These are phyloP conservation scores for Drosophila tanythrix DNA, from an alignment of 2,888 invertebrate species.

Conservation along the genomic window DNA sequence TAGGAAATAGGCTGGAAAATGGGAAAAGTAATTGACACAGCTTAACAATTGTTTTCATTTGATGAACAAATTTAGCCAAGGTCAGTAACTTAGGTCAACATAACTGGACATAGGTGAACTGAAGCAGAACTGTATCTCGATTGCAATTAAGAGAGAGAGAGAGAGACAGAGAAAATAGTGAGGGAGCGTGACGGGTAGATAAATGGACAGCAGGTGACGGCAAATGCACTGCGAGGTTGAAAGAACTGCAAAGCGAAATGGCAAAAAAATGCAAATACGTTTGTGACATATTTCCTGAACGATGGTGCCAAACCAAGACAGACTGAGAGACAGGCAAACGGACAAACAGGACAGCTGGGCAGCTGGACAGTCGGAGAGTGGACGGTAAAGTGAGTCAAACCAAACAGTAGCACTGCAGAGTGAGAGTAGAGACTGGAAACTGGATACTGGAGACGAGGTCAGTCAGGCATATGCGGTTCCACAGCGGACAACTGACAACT, in stretches of 20 bases:
- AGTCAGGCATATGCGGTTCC: conserved; percentile 42
- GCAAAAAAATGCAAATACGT: conserved; percentile 61
- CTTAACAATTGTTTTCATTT: background rate
- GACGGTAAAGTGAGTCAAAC: conserved; percentile 14
- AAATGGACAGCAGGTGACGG: conserved; percentile 28
- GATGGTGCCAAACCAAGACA: conserved; percentile 33
- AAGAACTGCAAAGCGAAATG: conserved; percentile 26
- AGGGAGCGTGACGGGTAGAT: background rate
- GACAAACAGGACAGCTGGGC: conserved; percentile 19
- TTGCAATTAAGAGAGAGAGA: conserved; percentile 55
- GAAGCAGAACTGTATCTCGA: conserved; percentile 36
- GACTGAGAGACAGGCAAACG: conserved; percentile 13
- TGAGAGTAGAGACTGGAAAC: conserved; percentile 4
- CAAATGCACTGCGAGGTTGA: conserved; percentile 24
- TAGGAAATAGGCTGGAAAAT: too few species aligned
- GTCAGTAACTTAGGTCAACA: conserved; percentile 6
- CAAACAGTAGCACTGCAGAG: conserved; percentile 7
- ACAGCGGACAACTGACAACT: conserved; percentile 34
- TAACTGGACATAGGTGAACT: background rate
- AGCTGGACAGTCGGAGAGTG: conserved; percentile 5
- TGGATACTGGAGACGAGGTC: conserved; percentile 31
- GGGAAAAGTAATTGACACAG: conserved; percentile 4
- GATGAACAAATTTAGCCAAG: conserved; percentile 17
- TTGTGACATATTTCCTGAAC: conserved; percentile 67
- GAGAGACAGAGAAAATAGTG: background rate